These are phyloP conservation scores for Listronotus oregonensis DNA, from an alignment of 1,140 invertebrate genomes.

Conservation along the genomic window DNA sequence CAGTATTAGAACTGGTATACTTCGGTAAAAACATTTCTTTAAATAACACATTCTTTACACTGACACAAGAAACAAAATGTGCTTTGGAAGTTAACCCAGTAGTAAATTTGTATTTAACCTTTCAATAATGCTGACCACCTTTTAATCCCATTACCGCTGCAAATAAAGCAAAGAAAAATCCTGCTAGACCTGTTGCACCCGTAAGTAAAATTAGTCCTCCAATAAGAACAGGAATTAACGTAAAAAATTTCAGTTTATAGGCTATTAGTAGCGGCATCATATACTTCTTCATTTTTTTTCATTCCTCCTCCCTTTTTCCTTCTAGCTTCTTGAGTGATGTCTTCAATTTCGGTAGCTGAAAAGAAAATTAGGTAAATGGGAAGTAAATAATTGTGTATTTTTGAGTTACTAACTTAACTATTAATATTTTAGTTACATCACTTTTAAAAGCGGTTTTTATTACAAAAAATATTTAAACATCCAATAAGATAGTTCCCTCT, in stretches of 20 bases:
- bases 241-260: constrained; percentile 82
- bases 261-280: constrained; percentile 76
- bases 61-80: no score
- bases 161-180: constrained; percentile 85
- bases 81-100: no score
- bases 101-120: no score
- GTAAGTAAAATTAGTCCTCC: constrained; percentile 74
- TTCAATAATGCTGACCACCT: constrained; percentile 27
- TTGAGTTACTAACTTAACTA: no score
- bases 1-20: no score
- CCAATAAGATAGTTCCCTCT: no score
- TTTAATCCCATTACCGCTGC: constrained; percentile 63
- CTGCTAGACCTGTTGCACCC: constrained; percentile 75
- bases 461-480: no score
- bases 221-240: constrained; percentile 74
- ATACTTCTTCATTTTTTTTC: constrained; percentile 69
- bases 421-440: no score
- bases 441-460: no score
- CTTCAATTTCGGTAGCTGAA: constrained; percentile 39
- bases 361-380: constrained; percentile 5
- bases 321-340: constrained; percentile 43
- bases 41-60: no score
- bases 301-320: constrained; percentile 56
- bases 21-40: no score
- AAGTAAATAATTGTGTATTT: no score